phyloP scores from a whole-genome alignment of 2,797 vertebrate species.

The Okamejei kenojei region DNA sequence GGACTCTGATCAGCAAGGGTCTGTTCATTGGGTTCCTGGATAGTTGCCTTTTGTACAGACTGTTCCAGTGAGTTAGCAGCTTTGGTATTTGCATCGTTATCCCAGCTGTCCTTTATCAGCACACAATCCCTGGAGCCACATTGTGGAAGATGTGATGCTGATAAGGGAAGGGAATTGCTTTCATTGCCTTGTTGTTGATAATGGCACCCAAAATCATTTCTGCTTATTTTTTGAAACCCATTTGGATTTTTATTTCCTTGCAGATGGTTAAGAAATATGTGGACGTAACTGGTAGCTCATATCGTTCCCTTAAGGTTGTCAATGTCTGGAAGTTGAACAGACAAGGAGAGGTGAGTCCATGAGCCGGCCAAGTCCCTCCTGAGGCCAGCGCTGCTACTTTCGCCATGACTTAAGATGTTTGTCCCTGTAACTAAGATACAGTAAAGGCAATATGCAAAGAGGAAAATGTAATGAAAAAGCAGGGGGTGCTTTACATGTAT shows the following conservation, averaged over 20 bases:
- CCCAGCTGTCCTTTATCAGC: not conserved
- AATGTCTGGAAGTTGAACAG: slow-evolving; percentile 75
- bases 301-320: slow-evolving; percentile 48
- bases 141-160: not conserved
- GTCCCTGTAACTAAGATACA: too few species aligned
- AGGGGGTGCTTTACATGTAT: not conserved
- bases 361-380: too few species aligned
- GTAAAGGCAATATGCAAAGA: too few species aligned
- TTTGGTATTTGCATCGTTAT: not conserved
- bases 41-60: too few species aligned
- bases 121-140: not conserved
- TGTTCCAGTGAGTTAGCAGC: not conserved
- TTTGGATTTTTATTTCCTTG: not conserved
- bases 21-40: too few species aligned
- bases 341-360: slow-evolving; percentile 67
- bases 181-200: not conserved
- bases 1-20: too few species aligned
- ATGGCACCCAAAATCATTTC: not conserved
- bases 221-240: not conserved
- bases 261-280: slow-evolving; percentile 77
- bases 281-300: slow-evolving; percentile 49
- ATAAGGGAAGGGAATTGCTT: not conserved
- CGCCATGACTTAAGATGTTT: too few species aligned
- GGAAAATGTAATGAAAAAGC: not conserved
- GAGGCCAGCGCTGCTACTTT: not conserved